Evolutionary conservation across 2,113 vertebrate species (phyloP).

Genomic region (Chaenocephalus aceratus): DNA sequence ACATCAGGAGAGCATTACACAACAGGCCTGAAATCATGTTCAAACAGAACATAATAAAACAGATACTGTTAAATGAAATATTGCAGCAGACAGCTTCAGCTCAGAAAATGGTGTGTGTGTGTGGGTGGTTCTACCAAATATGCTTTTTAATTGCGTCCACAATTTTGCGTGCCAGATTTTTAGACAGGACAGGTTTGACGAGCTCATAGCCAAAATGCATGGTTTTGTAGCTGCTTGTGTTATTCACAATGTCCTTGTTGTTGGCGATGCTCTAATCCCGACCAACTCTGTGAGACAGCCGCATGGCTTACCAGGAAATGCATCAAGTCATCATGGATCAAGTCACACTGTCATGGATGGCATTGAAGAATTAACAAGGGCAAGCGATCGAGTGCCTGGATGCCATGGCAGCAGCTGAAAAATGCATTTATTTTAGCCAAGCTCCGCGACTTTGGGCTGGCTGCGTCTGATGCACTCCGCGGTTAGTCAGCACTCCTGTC

Average conservation of each 20-base stretch:
- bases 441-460: constrained; percentile 43
- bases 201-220: constrained; percentile 40
- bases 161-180: constrained; percentile 41
- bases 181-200: constrained; percentile 56
- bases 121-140: constrained; percentile 40
- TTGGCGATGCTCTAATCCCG: constrained; percentile 30
- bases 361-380: constrained; percentile 66
- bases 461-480: constrained; percentile 54
- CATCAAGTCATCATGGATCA: constrained; percentile 66
- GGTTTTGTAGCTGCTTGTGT: constrained; percentile 45
- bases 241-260: constrained; percentile 45
- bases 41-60: constrained; percentile 21
- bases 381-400: constrained; percentile 37
- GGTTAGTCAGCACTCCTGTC: constrained; percentile 72
- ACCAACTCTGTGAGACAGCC: neutral
- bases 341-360: constrained; percentile 52
- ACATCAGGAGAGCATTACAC: constrained; percentile 6
- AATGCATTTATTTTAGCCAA: constrained; percentile 69
- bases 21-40: constrained; percentile 16
- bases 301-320: constrained; percentile 24
- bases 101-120: constrained; percentile 24
- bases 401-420: constrained; percentile 50
- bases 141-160: constrained; percentile 48
- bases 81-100: constrained; percentile 26
- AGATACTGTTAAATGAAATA: constrained; percentile 27